Percentiles rank a stretch among this genome's conserved stretches.
phyloP scores from a whole-genome alignment of 2,797 vertebrate genomes.

The Lithobates sylvaticus region DNA sequence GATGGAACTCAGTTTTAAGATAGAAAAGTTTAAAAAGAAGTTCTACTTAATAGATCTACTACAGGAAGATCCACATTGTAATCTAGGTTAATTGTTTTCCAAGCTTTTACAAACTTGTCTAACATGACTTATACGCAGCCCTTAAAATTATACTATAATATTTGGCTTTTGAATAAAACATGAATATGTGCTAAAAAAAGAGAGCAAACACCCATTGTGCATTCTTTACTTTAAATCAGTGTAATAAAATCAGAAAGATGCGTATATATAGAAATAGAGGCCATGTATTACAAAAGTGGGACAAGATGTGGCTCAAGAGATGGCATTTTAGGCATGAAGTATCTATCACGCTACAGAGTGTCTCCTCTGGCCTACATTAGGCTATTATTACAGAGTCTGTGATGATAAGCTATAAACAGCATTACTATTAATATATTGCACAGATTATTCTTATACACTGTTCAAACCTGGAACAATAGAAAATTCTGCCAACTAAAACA shows the following conservation, averaged over 20 bases:
- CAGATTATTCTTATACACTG: no score
- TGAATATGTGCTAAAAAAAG: neutral
- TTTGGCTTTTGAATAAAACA: neutral
- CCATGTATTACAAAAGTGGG: conserved; percentile 3
- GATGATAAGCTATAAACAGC: conserved; percentile 3
- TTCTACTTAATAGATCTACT: no score
- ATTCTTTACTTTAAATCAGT: neutral
- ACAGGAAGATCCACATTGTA: neutral
- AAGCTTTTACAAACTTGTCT: neutral
- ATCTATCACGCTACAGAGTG: neutral
- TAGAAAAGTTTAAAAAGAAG: no score
- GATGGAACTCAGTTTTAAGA: no score
- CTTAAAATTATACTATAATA: neutral
- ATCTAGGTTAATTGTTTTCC: neutral
- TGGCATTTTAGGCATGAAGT: neutral
- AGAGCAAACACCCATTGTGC: neutral
- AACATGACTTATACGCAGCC: neutral
- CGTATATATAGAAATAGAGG: neutral
- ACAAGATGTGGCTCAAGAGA: neutral
- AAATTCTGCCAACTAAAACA: no score
- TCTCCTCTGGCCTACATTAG: neutral
- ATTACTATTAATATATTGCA: neutral
- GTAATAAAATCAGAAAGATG: neutral
- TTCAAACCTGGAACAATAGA: no score
- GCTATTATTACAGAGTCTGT: neutral